Conservation (phyloP, 2,113 vertebrate species). For the Bujurquina vittata region DNA sequence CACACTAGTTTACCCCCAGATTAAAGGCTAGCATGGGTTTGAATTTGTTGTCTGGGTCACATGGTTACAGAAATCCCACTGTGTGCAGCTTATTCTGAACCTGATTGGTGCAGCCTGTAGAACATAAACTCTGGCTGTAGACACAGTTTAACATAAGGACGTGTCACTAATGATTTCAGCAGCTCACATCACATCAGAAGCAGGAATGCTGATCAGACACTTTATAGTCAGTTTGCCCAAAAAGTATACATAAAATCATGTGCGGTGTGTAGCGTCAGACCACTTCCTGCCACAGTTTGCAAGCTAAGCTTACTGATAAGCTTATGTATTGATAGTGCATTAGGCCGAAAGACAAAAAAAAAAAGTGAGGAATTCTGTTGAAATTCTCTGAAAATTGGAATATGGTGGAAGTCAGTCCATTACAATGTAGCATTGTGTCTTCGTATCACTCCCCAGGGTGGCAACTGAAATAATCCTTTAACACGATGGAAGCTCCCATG, state of each 20-base stretch:
- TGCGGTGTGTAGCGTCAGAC: neutral
- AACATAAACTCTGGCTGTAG: neutral
- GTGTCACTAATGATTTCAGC: no score
- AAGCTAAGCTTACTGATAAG: no score
- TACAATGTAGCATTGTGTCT: neutral
- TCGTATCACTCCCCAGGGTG: neutral
- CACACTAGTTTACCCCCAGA: neutral
- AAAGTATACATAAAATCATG: neutral
- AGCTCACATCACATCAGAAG: neutral
- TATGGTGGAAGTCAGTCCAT: neutral
- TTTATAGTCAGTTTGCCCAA: neutral
- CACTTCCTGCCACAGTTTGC: neutral
- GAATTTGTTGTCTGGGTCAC: neutral
- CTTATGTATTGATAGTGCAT: neutral
- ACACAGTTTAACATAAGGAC: neutral
- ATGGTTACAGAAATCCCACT: neutral
- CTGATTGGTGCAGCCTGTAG: neutral
- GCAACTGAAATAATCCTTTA: neutral
- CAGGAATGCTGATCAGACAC: neutral
- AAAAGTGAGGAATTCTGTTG: neutral
- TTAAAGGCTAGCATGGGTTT: neutral
- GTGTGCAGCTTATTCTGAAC: neutral
- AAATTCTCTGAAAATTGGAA: neutral
- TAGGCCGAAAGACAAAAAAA: neutral
- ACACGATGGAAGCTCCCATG: neutral